Conservation (phyloP, 2,113 vertebrate species). For the Eolophus roseicapilla region DNA sequence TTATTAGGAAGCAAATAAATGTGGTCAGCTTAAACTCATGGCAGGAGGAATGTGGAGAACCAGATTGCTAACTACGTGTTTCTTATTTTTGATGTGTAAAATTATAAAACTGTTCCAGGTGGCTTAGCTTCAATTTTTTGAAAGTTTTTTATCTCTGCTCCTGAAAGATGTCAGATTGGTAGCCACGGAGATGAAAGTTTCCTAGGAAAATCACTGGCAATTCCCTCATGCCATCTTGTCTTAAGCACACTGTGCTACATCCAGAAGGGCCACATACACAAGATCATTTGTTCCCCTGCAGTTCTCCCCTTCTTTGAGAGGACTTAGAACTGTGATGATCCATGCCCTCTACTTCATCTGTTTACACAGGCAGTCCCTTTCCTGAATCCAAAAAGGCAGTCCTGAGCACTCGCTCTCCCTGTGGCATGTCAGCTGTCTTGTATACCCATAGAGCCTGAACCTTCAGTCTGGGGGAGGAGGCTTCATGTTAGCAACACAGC, state of each 20-base stretch:
- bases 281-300: background rate
- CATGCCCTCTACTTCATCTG: background rate
- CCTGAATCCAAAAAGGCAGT: background rate
- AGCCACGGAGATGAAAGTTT: background rate
- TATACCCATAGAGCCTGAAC: background rate
- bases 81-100: background rate
- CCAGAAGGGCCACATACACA: background rate
- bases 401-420: background rate
- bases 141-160: background rate
- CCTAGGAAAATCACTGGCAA: background rate
- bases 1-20: background rate
- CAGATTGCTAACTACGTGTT: background rate
- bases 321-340: background rate
- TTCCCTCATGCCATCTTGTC: background rate
- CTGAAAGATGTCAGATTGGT: background rate
- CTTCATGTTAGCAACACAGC: background rate
- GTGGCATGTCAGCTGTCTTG: background rate
- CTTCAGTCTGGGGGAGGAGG: background rate
- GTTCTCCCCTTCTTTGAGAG: background rate
- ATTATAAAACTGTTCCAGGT: background rate
- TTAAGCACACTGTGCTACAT: accelerated
- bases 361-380: background rate
- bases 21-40: background rate
- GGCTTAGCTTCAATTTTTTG: background rate
- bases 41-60: background rate